phyloP scores from a whole-genome alignment of 2,113 vertebrate genomes.

The Myiagra hebetior region DNA sequence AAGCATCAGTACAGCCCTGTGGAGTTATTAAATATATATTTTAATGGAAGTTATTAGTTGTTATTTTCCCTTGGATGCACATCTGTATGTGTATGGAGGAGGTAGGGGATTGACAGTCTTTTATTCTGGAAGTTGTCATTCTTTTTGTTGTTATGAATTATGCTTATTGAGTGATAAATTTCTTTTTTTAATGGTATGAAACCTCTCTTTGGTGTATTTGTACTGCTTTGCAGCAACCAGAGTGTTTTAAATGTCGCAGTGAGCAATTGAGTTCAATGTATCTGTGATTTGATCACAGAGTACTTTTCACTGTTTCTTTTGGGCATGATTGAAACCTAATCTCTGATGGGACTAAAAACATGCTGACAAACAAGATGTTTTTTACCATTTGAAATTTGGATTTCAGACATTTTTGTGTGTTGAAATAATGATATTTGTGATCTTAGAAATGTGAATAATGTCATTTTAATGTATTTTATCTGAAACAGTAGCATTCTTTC shows the following conservation, averaged over 20 bases:
- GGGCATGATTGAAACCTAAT: background rate
- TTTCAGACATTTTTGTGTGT: background rate
- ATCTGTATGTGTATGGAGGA: background rate
- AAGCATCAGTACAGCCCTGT: background rate
- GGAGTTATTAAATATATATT: conserved; percentile 31
- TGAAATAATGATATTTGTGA: background rate
- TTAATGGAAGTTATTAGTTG: background rate
- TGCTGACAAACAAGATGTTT: accelerated
- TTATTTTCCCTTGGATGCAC: background rate
- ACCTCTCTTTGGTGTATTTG: background rate
- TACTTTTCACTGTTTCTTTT: background rate
- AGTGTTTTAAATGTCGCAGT: background rate
- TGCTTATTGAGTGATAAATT: background rate
- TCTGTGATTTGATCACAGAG: background rate
- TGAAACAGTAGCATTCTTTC: background rate
- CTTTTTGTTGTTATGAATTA: background rate
- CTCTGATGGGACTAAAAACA: background rate
- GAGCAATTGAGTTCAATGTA: background rate
- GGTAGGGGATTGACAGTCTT: background rate
- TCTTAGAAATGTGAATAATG: background rate
- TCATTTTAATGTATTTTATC: background rate
- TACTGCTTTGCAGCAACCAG: background rate
- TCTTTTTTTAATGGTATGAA: background rate
- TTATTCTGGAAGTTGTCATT: conserved; percentile 5
- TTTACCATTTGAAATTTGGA: background rate